phyloP scores from a whole-genome alignment of 2,888 invertebrate genomes.

The Cataglyphis rosenhaueri region DNA sequence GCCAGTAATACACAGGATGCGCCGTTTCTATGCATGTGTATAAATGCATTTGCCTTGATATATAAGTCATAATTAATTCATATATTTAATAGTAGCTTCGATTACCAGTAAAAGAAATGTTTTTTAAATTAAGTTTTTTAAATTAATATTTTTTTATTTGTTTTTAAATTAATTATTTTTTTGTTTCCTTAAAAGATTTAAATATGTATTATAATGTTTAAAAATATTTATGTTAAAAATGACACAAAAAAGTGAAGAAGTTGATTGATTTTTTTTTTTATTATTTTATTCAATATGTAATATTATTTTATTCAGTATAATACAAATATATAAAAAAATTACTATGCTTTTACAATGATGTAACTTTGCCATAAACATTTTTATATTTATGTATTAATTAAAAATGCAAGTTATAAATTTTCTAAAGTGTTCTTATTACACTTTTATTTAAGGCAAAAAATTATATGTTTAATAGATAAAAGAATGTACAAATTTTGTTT shows the following conservation, averaged over 20 bases:
- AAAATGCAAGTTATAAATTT: not conserved
- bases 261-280: not conserved
- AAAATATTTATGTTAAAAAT: not conserved
- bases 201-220: not conserved
- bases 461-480: not conserved
- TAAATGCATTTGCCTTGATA: constrained; percentile 8
- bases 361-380: not conserved
- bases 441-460: no score
- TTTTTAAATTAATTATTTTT: not conserved
- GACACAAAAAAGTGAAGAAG: not conserved
- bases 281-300: no score
- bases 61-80: not conserved
- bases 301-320: not conserved
- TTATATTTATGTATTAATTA: no score
- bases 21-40: constrained; percentile 17
- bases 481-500: not conserved
- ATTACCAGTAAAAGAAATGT: not conserved
- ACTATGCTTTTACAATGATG: not conserved
- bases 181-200: not conserved
- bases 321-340: not conserved
- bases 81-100: not conserved
- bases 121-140: not conserved
- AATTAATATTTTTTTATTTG: not conserved
- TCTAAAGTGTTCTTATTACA: not conserved
- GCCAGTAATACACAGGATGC: constrained; percentile 14